Evolutionary conservation across 2,797 vertebrate species (phyloP).

Genomic region (Siniperca scherzeri): DNA sequence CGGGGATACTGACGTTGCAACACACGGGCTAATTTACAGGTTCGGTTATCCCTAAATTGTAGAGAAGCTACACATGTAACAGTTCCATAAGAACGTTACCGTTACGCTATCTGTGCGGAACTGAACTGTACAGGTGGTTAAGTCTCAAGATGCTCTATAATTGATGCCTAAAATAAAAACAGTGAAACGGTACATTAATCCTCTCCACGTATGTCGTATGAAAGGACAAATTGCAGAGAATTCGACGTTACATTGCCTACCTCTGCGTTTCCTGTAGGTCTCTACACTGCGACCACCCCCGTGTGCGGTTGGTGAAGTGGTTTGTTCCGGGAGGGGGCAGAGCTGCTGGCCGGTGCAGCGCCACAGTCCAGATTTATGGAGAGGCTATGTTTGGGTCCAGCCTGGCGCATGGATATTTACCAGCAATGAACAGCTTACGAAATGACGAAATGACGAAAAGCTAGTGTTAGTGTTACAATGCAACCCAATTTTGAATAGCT

Average conservation of each 20-base stretch:
- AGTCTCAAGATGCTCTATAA: background rate
- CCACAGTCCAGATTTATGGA: background rate
- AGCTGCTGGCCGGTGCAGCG: background rate
- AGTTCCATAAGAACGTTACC: background rate
- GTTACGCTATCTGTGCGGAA: background rate
- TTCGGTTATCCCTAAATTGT: rapidly evolving
- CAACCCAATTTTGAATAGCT: too few species aligned
- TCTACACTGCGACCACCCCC: slow-evolving; percentile 38
- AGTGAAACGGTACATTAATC: rapidly evolving
- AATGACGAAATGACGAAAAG: background rate
- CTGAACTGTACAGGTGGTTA: slow-evolving; percentile 12
- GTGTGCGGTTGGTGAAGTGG: slow-evolving; percentile 22
- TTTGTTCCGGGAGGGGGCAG: slow-evolving; percentile 41
- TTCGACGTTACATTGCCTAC: slow-evolving; percentile 49
- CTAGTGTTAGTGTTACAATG: too few species aligned
- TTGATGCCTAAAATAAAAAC: rapidly evolving
- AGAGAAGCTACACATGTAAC: background rate
- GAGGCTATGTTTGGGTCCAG: background rate
- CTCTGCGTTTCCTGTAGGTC: slow-evolving; percentile 45
- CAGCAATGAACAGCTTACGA: slow-evolving; percentile 17
- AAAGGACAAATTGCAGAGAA: background rate
- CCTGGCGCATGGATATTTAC: background rate
- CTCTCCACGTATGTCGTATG: rapidly evolving
- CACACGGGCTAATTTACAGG: background rate
- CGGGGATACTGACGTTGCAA: rapidly evolving